Conservation (phyloP, 2,888 invertebrate species). For the Actias luna region DNA sequence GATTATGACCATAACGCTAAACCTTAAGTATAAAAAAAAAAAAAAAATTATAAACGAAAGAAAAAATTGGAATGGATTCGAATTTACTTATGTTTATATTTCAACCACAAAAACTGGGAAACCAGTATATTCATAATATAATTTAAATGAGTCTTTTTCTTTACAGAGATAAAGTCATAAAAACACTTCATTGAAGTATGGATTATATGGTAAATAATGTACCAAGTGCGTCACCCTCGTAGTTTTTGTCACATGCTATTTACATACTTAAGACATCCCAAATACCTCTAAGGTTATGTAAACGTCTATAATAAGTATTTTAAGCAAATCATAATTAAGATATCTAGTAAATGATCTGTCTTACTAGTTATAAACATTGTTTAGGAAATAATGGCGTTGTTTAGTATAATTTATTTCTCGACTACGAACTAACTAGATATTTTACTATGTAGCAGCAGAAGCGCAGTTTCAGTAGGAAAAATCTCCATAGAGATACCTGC, state of each 20-base stretch:
- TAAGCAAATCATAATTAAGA: not conserved
- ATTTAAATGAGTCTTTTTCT: not conserved
- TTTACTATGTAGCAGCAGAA: too few species aligned
- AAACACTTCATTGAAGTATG: not conserved
- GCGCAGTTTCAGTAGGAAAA: too few species aligned
- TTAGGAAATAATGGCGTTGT: not conserved
- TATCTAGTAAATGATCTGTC: not conserved
- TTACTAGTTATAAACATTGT: not conserved
- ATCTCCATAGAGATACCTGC: too few species aligned
- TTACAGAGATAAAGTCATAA: not conserved
- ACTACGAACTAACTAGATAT: not conserved
- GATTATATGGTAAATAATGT: conserved; percentile 33
- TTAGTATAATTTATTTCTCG: not conserved
- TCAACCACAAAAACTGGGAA: not conserved
- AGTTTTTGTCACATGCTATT: conserved; percentile 52
- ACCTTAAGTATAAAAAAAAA: too few species aligned
- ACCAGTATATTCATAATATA: not conserved
- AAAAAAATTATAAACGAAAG: too few species aligned
- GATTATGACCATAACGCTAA: too few species aligned
- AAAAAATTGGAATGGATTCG: too few species aligned
- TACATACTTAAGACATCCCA: conserved; percentile 18
- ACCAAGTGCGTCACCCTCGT: conserved; percentile 41
- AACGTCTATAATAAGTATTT: not conserved
- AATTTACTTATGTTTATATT: not conserved
- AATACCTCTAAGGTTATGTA: not conserved